Evolutionary conservation across 2,888 invertebrate genomes (phyloP).

Genomic region (Nomada flava): DNA sequence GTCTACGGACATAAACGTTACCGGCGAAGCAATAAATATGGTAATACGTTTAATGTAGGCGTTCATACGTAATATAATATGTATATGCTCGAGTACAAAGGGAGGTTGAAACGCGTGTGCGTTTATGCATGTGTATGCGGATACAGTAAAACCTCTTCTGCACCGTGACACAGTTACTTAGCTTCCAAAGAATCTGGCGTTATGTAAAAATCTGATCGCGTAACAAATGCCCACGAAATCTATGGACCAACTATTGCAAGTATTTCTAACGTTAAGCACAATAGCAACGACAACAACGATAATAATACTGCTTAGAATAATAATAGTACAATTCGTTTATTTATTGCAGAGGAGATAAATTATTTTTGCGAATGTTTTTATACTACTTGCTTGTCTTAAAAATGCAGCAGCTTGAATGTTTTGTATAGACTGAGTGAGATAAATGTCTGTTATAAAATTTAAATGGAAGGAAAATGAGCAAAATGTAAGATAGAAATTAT

Average conservation of each 20-base stretch:
- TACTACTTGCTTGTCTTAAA: too few species aligned
- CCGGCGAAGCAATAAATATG: slow-evolving; percentile 71
- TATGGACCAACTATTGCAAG: too few species aligned
- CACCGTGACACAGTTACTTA: slow-evolving; percentile 28
- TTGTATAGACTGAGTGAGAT: too few species aligned
- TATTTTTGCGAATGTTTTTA: too few species aligned
- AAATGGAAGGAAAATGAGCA: too few species aligned
- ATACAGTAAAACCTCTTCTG: neutral
- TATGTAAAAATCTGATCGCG: slow-evolving; percentile 38
- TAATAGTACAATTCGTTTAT: neutral
- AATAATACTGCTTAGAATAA: neutral
- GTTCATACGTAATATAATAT: slow-evolving; percentile 56
- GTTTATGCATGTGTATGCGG: neutral
- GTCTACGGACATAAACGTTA: slow-evolving; percentile 59
- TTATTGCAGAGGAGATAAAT: neutral
- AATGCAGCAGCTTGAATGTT: too few species aligned
- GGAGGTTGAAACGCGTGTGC: too few species aligned
- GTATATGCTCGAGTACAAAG: slow-evolving; percentile 9
- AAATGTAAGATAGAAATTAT: too few species aligned
- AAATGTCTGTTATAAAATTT: too few species aligned
- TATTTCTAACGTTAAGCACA: too few species aligned
- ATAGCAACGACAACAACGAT: too few species aligned
- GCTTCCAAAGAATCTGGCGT: slow-evolving; percentile 9
- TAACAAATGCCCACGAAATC: slow-evolving; percentile 14
- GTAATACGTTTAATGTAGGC: slow-evolving; percentile 69